Base-by-base conservation (phyloP, 2,113 vertebrate genomes). In the Dendrocopos noguchii region DNA sequence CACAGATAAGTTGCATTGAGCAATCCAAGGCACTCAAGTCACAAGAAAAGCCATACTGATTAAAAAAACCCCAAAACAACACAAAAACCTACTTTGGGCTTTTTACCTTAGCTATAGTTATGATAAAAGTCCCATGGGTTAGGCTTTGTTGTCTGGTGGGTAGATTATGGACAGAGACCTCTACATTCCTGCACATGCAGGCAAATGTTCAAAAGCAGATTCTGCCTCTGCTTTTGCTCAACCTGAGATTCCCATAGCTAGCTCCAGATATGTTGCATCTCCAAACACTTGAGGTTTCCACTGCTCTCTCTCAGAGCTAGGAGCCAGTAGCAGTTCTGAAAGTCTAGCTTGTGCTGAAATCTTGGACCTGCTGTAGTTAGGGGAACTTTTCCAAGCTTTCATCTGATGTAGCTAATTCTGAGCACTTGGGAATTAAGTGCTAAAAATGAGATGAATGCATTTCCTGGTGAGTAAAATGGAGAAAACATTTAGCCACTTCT, bases 21-120 rank as follows among this genome's bases (percentile, higher is more conserved):
- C 50, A 78, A 88, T 42, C 13, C 34, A 84, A 76, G 88, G 77
- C 89, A 85, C 91, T 93, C 59, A 8, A 87, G 93, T 92, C 78
- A 91, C 77, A 84, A 68, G 60, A 80, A 76, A 53, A 91, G 80
- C 33, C 12, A 19, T 57, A 66, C 18, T 80, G 93, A 96, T 71
- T 52, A 52, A 47, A 47, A 47, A 47, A 47, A 47, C 21, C 10
- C 20, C 18, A 47, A 19, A 47, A 17, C 46, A 47, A 47, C 46
- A 47, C 20, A 47, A 21, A 19, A 47, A 47, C 20, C 61, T 64
- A 81, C 53, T 90, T 91, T 19, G 22, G 34, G 53, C 67, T 93
- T 93, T 80, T 84, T 81, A 74, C 20, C 22, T n/a, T 68, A 64
- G 33, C 56, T 88, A 10, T 36, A 66, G 36, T 15, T 31, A 21